Percentiles rank a stretch among this genome's conserved stretches.
Evolutionary conservation across 2,113 vertebrate species (phyloP).

Genomic region (Cisticola juncidis): DNA sequence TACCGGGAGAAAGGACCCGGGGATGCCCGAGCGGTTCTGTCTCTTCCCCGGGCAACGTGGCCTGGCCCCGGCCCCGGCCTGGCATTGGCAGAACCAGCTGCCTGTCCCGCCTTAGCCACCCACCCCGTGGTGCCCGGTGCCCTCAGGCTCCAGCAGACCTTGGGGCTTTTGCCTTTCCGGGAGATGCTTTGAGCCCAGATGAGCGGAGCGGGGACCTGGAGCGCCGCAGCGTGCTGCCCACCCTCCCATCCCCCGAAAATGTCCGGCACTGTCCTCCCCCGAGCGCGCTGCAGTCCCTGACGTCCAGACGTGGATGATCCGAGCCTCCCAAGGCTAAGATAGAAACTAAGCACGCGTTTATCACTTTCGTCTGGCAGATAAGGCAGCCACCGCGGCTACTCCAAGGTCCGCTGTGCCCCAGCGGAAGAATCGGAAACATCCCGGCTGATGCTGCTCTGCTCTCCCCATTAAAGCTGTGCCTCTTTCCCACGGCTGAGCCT

Average conservation of each 20-base stretch:
- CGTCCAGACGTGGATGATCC: neutral
- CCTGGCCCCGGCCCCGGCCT: neutral
- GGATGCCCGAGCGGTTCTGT: neutral
- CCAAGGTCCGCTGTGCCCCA: neutral
- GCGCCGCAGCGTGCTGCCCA: neutral
- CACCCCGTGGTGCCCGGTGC: neutral
- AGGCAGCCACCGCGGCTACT: neutral
- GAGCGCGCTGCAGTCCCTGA: neutral
- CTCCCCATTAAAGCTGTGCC: neutral
- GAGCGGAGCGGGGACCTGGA: neutral
- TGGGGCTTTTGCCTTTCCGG: neutral
- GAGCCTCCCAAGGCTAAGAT: neutral
- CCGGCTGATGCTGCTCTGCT: neutral
- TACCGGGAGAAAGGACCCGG: neutral
- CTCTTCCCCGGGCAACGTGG: neutral
- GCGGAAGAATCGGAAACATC: neutral
- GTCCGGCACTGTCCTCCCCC: neutral
- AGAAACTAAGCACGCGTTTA: neutral
- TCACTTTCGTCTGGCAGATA: neutral
- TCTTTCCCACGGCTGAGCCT: neutral
- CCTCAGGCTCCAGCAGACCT: neutral
- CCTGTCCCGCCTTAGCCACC: neutral
- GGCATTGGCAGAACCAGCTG: neutral
- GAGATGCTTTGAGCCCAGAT: neutral
- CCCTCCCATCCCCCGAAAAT: accelerated